Evolutionary conservation across 2,797 vertebrate species (phyloP), one percentile per base, ranked within the genome.

Genomic region (Dendrocincla fuliginosa): DNA sequence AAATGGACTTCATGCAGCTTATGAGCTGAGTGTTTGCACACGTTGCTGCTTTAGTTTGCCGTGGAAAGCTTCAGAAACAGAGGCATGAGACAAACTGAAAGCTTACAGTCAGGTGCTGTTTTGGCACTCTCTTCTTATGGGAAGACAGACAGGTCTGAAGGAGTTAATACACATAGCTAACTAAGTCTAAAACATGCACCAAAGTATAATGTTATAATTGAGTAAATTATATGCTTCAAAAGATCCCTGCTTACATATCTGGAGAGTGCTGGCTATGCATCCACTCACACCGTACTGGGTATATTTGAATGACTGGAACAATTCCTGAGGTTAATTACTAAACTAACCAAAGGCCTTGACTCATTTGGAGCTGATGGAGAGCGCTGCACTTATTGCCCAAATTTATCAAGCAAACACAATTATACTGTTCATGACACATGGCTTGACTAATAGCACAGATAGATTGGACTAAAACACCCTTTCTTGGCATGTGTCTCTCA

Each of bases 221-320:
- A 95, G 60, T 89, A 95, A 95, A 97, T 97, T 78, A 88, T 28
- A 93, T 7, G 42, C 83, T 96, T 96, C 86, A 68, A 59, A 94
- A 95, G 52, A 89, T 55, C 59, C 12, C 49, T 70, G 87, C 86
- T 95, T 84, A 64, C 59, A 47, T 93, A 83, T 91, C 95, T 93
- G 79, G 50, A 4, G 9, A 71, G 13, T 42, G 59, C 73, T 73
- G 80, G 39, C 80, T 61, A 15, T 74, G 64, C 44, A 84, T 79
- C 59, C 86, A 41, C 78, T 92, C 41, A 44, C 1, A 8, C 55
- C 2, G 16, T 69, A 61, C 52, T 83, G 41, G 76, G 76, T 88
- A 30, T 56, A 61, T 92, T 80, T 94, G 91, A 93, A 69, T 35
- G 67, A 94, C 75, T 93, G 90, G 61, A 95, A 91, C n/a, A 80